Conservation (phyloP, 2,797 vertebrate species). For the Acomys russatus region DNA sequence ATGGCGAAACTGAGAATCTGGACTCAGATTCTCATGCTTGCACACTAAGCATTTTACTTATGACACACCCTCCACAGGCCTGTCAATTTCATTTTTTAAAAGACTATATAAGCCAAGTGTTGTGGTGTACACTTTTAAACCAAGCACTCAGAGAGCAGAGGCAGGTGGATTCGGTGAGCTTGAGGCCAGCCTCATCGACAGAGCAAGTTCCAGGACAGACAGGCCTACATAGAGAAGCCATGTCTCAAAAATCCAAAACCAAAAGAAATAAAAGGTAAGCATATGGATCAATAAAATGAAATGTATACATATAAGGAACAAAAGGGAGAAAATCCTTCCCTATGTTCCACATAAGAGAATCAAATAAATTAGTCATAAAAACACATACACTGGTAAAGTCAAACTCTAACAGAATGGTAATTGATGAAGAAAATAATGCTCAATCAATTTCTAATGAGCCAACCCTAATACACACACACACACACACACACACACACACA, state of each 20-base stretch:
- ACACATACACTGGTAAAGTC: not conserved
- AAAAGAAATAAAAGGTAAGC: not conserved
- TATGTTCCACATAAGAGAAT: not conserved
- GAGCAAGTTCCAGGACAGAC: not conserved
- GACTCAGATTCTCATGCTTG: not conserved
- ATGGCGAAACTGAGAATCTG: not conserved
- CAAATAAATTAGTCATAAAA: not conserved
- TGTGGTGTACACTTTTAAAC: not conserved
- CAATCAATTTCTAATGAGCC: too few relatives aligned
- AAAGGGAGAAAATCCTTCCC: not conserved
- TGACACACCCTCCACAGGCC: not conserved
- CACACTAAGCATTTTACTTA: not conserved
- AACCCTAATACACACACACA: too few relatives aligned
- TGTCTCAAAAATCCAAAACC: not conserved
- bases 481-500: too few relatives aligned
- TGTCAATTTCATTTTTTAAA: not conserved
- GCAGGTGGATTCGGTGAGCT: not conserved
- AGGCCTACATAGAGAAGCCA: not conserved
- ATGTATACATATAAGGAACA: not conserved
- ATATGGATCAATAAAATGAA: not conserved
- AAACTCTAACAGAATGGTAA: not conserved
- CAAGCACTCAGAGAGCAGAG: not conserved
- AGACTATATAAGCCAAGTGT: not conserved
- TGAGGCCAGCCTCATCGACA: not conserved
- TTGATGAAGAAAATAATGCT: not conserved